Evolutionary conservation across 1,140 invertebrate genomes (phyloP), one percentile per base, ranked within the genome.

Genomic region (Drosophila kepulauana): DNA sequence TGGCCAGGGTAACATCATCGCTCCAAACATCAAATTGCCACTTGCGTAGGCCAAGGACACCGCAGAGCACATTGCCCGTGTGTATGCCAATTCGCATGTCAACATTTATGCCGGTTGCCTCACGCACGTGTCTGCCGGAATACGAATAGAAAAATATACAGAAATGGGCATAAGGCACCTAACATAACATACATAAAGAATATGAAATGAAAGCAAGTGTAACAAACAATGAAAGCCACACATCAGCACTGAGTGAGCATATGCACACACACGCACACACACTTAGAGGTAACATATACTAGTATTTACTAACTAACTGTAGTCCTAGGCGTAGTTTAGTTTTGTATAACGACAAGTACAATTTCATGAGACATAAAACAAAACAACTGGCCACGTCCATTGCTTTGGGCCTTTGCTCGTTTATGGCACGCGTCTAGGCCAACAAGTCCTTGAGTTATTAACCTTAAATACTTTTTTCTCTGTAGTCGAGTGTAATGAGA

Each of bases 21-120:
- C 97, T 98, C 98, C 98, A 99, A 41, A 99, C 98, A 93, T 99
- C 98, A 93, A 98, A 99, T 94, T 99, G 98, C 98, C 98, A 99
- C 93, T 99, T 99, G 57, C 97, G 94, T 5, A 99, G 94, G 1
- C 99, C 99, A 51, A 99, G 94, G n/a, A 99, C 97, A 3, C 99
- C 99, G 88, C 98, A 99, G 5, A 99, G 93, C 16, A 99, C 98
- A 88, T 97, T 97, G 69, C 97, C 97, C 4, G 98, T 98, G 93
- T 99, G 98, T 76, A 99, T 98, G 7, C 98, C 98, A 75, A 99
- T 98, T 75, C 98, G 94, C 98, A 99, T 99, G 93, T 98, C 97
- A 28, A 98, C 97, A 92, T 98, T 97, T 92, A 97, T 97, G 7
- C 97, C 96, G 1, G 97, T 97, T 2, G 96, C 97, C 93, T 97